Evolutionary conservation across 2,888 invertebrate species (phyloP).

Genomic region (Drosophila borborema): DNA sequence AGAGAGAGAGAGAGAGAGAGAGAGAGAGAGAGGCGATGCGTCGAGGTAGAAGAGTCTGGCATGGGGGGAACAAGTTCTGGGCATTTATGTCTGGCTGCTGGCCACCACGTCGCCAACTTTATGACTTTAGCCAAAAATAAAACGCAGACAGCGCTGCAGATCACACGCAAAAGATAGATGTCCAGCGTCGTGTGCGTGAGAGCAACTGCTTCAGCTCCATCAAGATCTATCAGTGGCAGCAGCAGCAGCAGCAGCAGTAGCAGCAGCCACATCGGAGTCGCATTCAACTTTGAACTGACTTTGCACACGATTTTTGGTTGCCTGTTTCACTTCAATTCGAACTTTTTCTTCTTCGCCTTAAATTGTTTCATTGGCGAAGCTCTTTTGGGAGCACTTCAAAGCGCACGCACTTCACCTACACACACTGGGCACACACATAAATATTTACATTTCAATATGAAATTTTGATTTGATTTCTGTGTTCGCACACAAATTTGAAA

Average conservation of each 20-base stretch:
- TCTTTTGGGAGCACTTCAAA: conserved; percentile 65
- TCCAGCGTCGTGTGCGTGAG: conserved; percentile 62
- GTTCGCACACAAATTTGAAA: conserved; percentile 66
- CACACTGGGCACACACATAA: conserved; percentile 56
- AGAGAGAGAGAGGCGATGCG: conserved; percentile 9
- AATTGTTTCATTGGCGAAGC: conserved; percentile 11
- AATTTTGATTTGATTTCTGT: conserved; percentile 75
- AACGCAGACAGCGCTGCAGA: conserved; percentile 71
- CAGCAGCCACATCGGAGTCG: conserved; percentile 17
- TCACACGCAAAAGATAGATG: conserved; percentile 60
- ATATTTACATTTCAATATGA: conserved; percentile 77
- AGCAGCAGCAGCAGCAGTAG: not conserved
- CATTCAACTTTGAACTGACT: conserved; percentile 73
- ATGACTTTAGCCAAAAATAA: conserved; percentile 78
- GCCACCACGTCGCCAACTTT: conserved; percentile 56
- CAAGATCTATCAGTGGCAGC: conserved; percentile 45
- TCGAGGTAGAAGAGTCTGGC: conserved; percentile 21
- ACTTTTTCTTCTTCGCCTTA: conserved; percentile 21
- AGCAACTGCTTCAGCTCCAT: conserved; percentile 41
- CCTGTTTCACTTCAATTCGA: conserved; percentile 48
- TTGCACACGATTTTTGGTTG: conserved; percentile 14
- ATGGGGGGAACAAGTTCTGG: conserved; percentile 65
- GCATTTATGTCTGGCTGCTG: conserved; percentile 64
- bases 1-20: conserved; percentile 23
- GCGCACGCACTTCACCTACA: conserved; percentile 72